Evolutionary conservation across 2,888 invertebrate genomes (phyloP).

Genomic region (Napeogenes sylphis): DNA sequence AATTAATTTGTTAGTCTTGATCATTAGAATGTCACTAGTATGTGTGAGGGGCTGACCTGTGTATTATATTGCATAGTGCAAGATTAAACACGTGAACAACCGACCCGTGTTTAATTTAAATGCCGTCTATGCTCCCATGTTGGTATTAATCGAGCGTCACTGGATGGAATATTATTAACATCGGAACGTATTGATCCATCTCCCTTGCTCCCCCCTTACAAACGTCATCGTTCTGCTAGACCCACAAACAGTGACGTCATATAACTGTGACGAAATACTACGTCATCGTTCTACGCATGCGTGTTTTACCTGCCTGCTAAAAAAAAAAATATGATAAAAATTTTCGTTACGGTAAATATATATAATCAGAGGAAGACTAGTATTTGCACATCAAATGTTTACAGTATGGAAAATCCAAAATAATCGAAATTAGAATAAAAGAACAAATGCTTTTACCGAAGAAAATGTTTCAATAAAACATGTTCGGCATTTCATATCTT

Average conservation of each 20-base stretch:
- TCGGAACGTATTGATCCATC: slow-evolving; percentile 51
- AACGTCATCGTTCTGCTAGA: slow-evolving; percentile 60
- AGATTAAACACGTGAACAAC: slow-evolving; percentile 54
- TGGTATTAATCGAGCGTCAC: slow-evolving; percentile 58
- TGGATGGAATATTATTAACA: slow-evolving; percentile 53
- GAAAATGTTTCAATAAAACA: neutral
- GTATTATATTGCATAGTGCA: slow-evolving; percentile 42
- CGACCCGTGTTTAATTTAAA: slow-evolving; percentile 62
- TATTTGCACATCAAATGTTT: too few species aligned
- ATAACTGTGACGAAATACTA: slow-evolving; percentile 49
- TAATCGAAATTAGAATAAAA: neutral
- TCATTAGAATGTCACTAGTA: slow-evolving; percentile 52
- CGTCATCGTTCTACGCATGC: slow-evolving; percentile 62
- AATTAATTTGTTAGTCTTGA: slow-evolving; percentile 31
- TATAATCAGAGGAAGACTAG: too few species aligned
- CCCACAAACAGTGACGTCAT: slow-evolving; percentile 51
- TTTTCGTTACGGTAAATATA: neutral
- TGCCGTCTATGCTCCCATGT: slow-evolving; percentile 50
- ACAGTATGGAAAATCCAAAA: too few species aligned
- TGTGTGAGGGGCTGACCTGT: slow-evolving; percentile 55
- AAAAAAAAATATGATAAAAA: neutral
- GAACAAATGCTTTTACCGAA: neutral
- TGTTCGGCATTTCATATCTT: too few species aligned
- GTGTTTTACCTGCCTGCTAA: slow-evolving; percentile 22
- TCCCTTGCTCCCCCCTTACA: slow-evolving; percentile 35